Base-by-base conservation (phyloP, 2,797 vertebrate species). In the Syndactyla subalaris region DNA sequence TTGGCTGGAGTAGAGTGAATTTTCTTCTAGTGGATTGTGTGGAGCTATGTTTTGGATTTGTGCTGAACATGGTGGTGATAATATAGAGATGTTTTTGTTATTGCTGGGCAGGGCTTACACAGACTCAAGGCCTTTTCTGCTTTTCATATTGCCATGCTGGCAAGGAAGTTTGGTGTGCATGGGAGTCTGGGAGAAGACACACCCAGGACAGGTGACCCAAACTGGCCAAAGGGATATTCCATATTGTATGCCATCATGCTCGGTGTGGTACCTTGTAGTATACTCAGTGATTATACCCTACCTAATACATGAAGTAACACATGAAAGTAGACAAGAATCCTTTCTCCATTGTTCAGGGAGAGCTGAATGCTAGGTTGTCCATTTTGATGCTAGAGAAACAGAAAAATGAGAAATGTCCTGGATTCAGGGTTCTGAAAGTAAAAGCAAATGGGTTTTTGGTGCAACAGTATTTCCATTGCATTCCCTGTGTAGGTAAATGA, bases 141-240 rank as follows among this genome's bases (percentile, higher is more conserved):
- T 52, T 14, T 34, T n/a, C 0, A 0, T 19, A 39, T 6, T 34
- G 65, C 26, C 7, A 14, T 0, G 0, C 46, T 54, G 34, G 30
- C 30, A 22, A 36, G 22, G 10, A 21, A 13, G 4, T 39, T 32
- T 7, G 21, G 5, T 21, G 15, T 59, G 7, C 12, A 14, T 32
- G 52, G 39, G 13, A 46, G 30, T 3, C 0, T 84, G 52, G 14
- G 34, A 84, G 30, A 26, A 6, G 18, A 65, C 26, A 34, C 18
- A 63, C 29, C 1, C 29, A 65, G 18, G 46, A 54, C 7, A 54
- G 13, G 19, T 66, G 26, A 29, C 22, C 39, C 7, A 0, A 59
- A 34, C 0, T 78, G 34, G 48, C 39, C 16, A 54, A 41, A 3
- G 9, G 6, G 10, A 18, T 10, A 54, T 41, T 48, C 46, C 52